Percentiles rank a stretch among this genome's conserved stretches.
phyloP scores from a whole-genome alignment of 2,113 vertebrate species.

The Dunckerocampus dactyliophorus region DNA sequence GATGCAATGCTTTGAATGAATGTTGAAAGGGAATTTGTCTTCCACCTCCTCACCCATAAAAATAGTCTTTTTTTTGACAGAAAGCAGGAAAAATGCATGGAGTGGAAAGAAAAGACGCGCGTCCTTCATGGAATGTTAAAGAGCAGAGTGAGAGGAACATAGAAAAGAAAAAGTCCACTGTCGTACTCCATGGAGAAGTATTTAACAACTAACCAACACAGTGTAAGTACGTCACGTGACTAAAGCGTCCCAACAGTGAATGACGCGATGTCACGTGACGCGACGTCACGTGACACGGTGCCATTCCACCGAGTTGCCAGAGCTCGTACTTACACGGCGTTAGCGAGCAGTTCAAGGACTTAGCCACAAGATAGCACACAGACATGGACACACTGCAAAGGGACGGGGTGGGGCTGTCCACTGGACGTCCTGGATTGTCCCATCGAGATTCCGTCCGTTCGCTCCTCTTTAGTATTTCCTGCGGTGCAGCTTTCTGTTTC shows the following conservation, averaged over 20 bases:
- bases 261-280: neutral
- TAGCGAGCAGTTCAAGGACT: constrained; percentile 35
- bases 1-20: no score
- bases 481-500: neutral
- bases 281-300: no score
- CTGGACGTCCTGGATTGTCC: neutral
- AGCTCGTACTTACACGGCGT: constrained; percentile 33
- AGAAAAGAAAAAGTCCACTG: constrained; percentile 21
- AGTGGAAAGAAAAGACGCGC: neutral
- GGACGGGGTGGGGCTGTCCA: no score
- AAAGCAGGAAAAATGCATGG: neutral
- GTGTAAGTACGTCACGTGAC: constrained; percentile 23
- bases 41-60: no score
- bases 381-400: constrained; percentile 20
- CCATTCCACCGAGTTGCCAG: constrained; percentile 20
- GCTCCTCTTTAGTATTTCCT: neutral
- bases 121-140: neutral
- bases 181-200: constrained; percentile 6
- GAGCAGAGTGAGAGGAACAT: neutral
- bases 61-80: no score
- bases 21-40: no score
- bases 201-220: constrained; percentile 30
- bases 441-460: constrained; percentile 35
- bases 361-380: constrained; percentile 28
- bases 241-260: constrained; percentile 27